Conservation (phyloP, 2,888 invertebrate genomes). For the Hypomecis punctinalis region DNA sequence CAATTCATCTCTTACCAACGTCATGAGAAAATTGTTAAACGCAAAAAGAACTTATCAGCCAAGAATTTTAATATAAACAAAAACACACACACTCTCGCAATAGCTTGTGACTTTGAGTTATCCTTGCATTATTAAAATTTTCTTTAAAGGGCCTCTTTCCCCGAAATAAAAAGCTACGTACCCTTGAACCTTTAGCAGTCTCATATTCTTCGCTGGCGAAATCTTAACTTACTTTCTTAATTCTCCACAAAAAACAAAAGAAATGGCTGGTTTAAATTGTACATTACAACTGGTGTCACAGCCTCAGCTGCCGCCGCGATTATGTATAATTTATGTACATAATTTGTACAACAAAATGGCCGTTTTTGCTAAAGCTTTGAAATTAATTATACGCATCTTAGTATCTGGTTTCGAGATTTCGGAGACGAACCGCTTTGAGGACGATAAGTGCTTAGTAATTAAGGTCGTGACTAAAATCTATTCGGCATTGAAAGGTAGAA, state of each 20-base stretch:
- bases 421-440: slow-evolving; percentile 6
- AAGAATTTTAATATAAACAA: background rate
- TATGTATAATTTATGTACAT: slow-evolving; percentile 64
- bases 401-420: slow-evolving; percentile 38
- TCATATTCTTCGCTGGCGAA: slow-evolving; percentile 23
- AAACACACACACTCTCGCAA: background rate
- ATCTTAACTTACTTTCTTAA: slow-evolving; percentile 31
- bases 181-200: slow-evolving; percentile 16
- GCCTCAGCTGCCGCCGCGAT: slow-evolving; percentile 51
- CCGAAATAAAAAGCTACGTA: slow-evolving; percentile 10
- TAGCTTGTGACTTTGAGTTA: background rate
- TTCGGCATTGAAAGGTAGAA: no score
- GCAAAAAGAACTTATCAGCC: background rate
- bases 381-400: slow-evolving; percentile 47
- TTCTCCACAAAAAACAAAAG: slow-evolving; percentile 34
- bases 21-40: background rate
- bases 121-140: slow-evolving; percentile 4
- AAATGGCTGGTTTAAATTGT: slow-evolving; percentile 42
- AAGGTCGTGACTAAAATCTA: no score
- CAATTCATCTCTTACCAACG: no score
- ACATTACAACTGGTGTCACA: slow-evolving; percentile 46
- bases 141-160: background rate
- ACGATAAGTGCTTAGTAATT: background rate
- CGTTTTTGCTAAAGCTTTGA: slow-evolving; percentile 49
- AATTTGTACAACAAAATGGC: slow-evolving; percentile 56